phyloP scores from a whole-genome alignment of 2,113 vertebrate genomes.

The Typhlomys cinereus region DNA sequence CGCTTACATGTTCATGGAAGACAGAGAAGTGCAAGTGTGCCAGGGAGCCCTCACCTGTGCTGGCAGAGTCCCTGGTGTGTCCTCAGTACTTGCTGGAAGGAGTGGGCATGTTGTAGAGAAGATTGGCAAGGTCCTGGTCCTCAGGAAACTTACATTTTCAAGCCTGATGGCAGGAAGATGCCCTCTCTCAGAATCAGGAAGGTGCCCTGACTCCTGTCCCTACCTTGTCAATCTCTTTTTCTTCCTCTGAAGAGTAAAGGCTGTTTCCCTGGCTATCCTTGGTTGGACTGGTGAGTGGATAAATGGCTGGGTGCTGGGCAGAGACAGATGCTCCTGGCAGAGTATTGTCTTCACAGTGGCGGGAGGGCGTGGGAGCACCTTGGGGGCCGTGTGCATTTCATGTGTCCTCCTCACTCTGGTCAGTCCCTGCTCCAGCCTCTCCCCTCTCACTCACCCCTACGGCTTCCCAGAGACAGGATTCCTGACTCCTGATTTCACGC shows the following conservation, averaged over 20 bases:
- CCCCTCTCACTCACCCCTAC: neutral
- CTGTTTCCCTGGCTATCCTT: neutral
- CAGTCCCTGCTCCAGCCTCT: neutral
- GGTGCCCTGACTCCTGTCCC: neutral
- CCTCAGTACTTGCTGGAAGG: neutral
- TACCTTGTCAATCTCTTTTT: neutral
- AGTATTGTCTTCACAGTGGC: neutral
- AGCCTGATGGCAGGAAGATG: neutral
- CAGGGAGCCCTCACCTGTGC: neutral
- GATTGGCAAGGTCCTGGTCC: neutral
- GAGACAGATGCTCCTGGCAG: neutral
- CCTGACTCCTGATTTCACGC: neutral
- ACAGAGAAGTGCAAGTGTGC: neutral
- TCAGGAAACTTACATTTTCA: neutral
- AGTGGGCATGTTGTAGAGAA: neutral
- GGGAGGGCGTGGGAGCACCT: neutral
- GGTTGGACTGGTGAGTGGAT: neutral
- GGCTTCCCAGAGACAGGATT: fast-evolving
- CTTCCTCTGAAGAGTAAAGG: neutral
- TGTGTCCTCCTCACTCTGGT: neutral
- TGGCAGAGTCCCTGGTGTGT: neutral
- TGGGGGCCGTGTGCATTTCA: neutral
- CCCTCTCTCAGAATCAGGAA: neutral
- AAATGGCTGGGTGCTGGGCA: neutral
- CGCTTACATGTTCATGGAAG: neutral